Conservation (phyloP, 2,113 vertebrate species). For the Tapirus terrestris region DNA sequence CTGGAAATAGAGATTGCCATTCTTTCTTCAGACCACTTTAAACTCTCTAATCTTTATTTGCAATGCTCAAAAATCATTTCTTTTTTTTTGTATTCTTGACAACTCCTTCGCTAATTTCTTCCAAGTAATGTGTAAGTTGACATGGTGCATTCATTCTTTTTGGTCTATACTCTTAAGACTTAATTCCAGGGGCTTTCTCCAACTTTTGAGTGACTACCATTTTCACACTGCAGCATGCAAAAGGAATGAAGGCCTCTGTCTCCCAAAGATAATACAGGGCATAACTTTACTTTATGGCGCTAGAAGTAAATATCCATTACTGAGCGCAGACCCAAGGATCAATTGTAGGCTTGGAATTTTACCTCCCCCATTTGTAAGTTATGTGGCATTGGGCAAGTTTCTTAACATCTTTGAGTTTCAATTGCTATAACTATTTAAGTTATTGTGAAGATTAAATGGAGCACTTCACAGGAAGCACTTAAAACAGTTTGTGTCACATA, state of each 20-base stretch:
- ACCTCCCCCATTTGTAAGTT: background rate
- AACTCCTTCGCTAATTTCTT: background rate
- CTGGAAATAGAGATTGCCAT: background rate
- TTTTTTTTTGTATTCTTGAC: background rate
- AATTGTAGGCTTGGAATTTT: background rate
- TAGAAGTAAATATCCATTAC: background rate
- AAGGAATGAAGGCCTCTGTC: background rate
- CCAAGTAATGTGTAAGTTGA: background rate
- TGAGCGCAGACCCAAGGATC: background rate
- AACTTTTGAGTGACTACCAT: background rate
- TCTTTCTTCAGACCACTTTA: background rate
- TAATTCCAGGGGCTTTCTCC: background rate
- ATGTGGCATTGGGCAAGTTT: background rate
- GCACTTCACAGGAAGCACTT: background rate
- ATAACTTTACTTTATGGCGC: background rate
- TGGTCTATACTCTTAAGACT: background rate
- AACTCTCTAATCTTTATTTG: background rate
- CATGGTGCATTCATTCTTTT: background rate
- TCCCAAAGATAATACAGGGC: background rate
- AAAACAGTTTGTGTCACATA: background rate
- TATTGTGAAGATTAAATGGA: background rate
- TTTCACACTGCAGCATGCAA: background rate
- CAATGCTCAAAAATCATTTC: background rate
- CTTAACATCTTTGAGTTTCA: background rate
- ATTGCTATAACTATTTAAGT: background rate